Conservation (phyloP, 2,797 vertebrate species). For the Amniataba percoides region DNA sequence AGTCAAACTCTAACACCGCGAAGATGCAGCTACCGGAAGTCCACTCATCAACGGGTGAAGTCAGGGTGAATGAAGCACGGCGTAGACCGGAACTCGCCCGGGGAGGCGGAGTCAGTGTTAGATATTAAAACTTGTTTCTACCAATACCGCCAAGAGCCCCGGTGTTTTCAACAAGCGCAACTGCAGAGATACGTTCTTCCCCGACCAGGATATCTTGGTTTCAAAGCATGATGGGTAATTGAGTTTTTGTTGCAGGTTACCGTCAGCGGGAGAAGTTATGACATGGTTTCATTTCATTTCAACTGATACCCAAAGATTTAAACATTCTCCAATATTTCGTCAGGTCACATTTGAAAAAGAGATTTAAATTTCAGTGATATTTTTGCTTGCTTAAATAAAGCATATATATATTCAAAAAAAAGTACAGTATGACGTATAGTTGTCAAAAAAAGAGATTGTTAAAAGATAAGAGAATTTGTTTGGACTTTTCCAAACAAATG, state of each 20-base stretch:
- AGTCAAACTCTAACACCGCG: not conserved
- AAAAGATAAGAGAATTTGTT: no score
- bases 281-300: not conserved
- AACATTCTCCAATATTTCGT: no score
- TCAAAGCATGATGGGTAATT: conserved; percentile 65
- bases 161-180: not conserved
- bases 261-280: no score
- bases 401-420: no score
- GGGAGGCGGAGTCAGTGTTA: not conserved
- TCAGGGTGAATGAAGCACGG: fast-evolving
- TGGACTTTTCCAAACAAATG: no score
- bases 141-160: not conserved
- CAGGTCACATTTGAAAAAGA: no score
- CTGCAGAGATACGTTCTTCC: fast-evolving
- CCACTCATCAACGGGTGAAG: not conserved
- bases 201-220: not conserved
- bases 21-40: conserved; percentile 20
- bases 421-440: no score
- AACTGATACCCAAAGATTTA: not conserved
- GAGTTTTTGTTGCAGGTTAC: conserved; percentile 31
- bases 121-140: fast-evolving
- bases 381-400: no score
- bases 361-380: no score
- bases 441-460: not conserved
- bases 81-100: not conserved